Evolutionary conservation across 2,888 invertebrate genomes (phyloP), one percentile per base, ranked within the genome.

Genomic region (Eucera pruinosa): DNA sequence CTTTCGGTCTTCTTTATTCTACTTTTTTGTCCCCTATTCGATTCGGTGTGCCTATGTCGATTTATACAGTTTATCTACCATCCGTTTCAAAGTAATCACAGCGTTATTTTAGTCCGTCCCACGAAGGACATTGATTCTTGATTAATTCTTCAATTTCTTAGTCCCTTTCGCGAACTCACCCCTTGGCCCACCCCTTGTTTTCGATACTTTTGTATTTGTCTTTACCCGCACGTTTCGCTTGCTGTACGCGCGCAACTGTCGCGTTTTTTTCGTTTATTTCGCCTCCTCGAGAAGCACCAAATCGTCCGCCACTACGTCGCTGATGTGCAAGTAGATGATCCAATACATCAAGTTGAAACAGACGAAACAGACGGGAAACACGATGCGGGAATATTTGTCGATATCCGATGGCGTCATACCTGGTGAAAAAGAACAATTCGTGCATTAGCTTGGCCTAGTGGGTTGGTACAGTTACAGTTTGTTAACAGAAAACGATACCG

Each of bases 261-360:
- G 64, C 54, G 43, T 50, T 20, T 6, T 25, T 45, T 45, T 36
- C 58, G 67, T 84, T 88, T 92, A 92, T 83, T 92, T 91, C 33
- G 91, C 91, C 78, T 91, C 91, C 80, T 90, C 90, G 80, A 92
- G 89, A 36, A 92, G 84, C 92, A 97, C 97, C 93, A 98, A 95
- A 94, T 97, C 98, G 93, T 98, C 97, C 93, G 97, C 97, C 90
- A 98, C 97, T 91, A 97, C 97, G 94, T 98, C 98, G 92, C 97
- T 97, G 93, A 98, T 98, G 95, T 98, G 98, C 89, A 98, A 95
- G 93, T 98, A 98, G 92, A 98, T 98, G 93, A 98, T 98, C 98
- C 98, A 98, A 94, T 98, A 98, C 98, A 98, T 98, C 88, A 98
- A 95, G 94, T 99, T 99, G 95, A 99, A 99, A 94, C 98, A 97